phyloP scores from a whole-genome alignment of 2,113 vertebrate genomes.

The Rhizomys pruinosus region DNA sequence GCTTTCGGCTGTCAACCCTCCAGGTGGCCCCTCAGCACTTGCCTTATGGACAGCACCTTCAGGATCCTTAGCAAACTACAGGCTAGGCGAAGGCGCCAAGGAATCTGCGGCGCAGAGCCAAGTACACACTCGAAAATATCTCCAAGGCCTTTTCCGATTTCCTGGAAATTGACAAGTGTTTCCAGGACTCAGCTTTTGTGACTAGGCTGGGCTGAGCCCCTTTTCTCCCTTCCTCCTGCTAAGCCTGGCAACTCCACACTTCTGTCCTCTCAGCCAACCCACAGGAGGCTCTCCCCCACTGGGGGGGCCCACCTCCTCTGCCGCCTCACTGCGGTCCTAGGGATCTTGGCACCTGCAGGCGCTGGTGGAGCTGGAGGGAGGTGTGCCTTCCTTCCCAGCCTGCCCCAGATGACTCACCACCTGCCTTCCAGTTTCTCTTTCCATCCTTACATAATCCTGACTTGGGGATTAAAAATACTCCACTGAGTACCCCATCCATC shows the following conservation, averaged over 20 bases:
- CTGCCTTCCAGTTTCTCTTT: constrained; percentile 72
- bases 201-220: not conserved
- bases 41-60: not conserved
- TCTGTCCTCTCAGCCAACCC: fast-evolving
- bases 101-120: constrained; percentile 50
- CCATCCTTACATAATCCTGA: constrained; percentile 74
- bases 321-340: not conserved
- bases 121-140: constrained; percentile 59
- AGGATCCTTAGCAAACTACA: not conserved
- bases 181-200: constrained; percentile 62
- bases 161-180: constrained; percentile 74
- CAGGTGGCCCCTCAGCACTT: not conserved
- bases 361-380: constrained; percentile 13
- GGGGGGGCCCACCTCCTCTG: not conserved
- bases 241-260: not conserved
- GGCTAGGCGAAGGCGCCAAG: constrained; percentile 36
- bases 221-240: not conserved
- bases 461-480: constrained; percentile 80
- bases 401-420: constrained; percentile 78
- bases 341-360: constrained; percentile 57
- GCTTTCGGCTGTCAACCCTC: not conserved
- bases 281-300: not conserved
- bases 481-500: constrained; percentile 73
- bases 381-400: constrained; percentile 58
- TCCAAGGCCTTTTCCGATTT: constrained; percentile 69